These are phyloP conservation scores for Bombus difficillimus DNA, from an alignment of 1,140 invertebrate genomes.

Conservation along the genomic window DNA sequence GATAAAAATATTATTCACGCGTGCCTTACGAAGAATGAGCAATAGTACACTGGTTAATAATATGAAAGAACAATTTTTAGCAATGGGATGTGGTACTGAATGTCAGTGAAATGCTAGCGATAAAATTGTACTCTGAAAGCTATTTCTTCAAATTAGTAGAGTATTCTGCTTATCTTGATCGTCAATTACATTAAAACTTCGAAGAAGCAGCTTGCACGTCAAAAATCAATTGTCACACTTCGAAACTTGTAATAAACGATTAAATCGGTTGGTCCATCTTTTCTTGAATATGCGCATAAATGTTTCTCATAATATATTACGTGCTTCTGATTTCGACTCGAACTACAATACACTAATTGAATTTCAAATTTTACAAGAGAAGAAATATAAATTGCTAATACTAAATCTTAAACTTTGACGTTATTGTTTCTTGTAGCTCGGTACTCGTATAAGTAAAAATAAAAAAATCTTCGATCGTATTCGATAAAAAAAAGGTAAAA, in stretches of 20 bases:
- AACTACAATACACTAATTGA: conserved; percentile 2
- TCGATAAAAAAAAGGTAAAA: not conserved
- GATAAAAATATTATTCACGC: not conserved
- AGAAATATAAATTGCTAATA: not conserved
- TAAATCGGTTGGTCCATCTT: conserved; percentile 57
- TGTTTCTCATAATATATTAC: conserved; percentile 5
- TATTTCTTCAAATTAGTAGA: conserved; percentile 29
- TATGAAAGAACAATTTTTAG: conserved; percentile 6
- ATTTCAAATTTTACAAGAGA: not conserved
- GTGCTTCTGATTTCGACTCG: not conserved
- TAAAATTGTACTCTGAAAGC: conserved; percentile 55
- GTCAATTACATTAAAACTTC: conserved; percentile 30
- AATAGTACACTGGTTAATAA: conserved; percentile 9
- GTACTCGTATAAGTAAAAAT: not conserved
- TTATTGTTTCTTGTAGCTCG: not conserved
- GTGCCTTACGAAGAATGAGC: not conserved
- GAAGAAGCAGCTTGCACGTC: conserved; percentile 4
- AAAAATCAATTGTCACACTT: conserved; percentile 11
- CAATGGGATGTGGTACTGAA: conserved; percentile 8
- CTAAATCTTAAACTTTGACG: not conserved
- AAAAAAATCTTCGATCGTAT: not conserved
- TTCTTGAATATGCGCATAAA: conserved; percentile 21
- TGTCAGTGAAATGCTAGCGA: conserved; percentile 25
- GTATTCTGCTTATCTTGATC: not conserved
- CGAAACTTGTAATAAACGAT: conserved; percentile 30